Percentiles rank a stretch among this genome's conserved stretches.
These are phyloP conservation scores for Julus scandinavius DNA, from an alignment of 2,888 invertebrate genomes.

Conservation along the genomic window DNA sequence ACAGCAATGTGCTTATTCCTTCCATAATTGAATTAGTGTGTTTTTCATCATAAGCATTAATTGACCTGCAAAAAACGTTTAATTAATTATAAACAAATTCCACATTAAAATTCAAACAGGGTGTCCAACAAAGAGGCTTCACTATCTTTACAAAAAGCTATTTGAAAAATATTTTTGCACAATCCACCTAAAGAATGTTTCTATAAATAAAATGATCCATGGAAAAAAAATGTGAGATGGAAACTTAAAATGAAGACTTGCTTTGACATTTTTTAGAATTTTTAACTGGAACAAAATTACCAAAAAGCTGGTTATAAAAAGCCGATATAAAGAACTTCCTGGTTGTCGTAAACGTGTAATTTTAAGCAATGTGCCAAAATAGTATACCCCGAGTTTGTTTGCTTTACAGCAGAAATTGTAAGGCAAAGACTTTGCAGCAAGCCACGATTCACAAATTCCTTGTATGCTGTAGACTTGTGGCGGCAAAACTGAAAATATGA, in stretches of 20 bases:
- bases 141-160: neutral
- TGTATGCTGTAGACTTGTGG: neutral
- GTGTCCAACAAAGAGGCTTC: neutral
- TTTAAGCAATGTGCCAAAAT: too few species aligned
- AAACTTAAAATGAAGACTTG: too few species aligned
- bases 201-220: neutral
- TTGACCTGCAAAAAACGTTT: neutral
- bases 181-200: too few species aligned
- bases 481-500: conserved; percentile 32
- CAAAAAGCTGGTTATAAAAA: too few species aligned
- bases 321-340: too few species aligned
- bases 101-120: neutral
- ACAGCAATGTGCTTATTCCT: neutral
- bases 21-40: neutral
- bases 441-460: conserved; percentile 45
- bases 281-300: too few species aligned
- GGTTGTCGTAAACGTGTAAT: too few species aligned
- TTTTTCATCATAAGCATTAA: neutral
- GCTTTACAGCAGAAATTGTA: conserved; percentile 32
- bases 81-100: neutral
- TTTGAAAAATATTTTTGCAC: neutral
- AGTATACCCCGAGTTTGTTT: neutral
- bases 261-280: too few species aligned
- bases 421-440: conserved; percentile 49
- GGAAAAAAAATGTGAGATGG: too few species aligned